Evolutionary conservation across 35 echinoderm and acorn worm genomes (phyloP).

Genomic region (Eucidaris tribuloides): DNA sequence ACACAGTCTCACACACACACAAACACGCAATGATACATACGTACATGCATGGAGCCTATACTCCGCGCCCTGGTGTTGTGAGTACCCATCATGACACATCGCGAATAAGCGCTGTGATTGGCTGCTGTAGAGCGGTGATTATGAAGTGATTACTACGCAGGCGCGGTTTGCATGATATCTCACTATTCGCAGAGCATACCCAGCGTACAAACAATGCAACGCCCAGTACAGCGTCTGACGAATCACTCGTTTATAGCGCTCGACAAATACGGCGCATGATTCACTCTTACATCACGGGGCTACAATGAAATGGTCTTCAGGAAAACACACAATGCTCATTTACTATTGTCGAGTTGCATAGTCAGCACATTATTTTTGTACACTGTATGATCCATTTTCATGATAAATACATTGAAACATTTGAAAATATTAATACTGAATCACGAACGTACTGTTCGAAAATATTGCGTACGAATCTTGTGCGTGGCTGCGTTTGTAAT

Average conservation of each 20-base stretch:
- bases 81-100: not conserved
- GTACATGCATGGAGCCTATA: not conserved
- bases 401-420: not conserved
- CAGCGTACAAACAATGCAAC: too few relatives aligned
- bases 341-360: too few relatives aligned
- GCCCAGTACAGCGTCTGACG: too few relatives aligned
- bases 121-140: not conserved
- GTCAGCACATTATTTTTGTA: not conserved
- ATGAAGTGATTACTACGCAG: not conserved
- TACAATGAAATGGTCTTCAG: too few relatives aligned
- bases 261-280: too few relatives aligned
- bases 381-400: not conserved
- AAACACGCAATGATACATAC: not conserved
- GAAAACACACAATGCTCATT: too few relatives aligned
- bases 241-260: too few relatives aligned
- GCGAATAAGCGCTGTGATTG: not conserved
- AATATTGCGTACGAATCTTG: not conserved
- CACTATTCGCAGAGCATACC: too few relatives aligned
- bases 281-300: too few relatives aligned
- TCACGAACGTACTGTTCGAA: not conserved
- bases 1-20: too few relatives aligned
- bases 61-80: not conserved
- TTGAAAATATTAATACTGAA: not conserved
- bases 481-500: not conserved
- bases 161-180: not conserved